Evolutionary conservation across 2,888 invertebrate species (phyloP), one percentile per base, ranked within the genome.

Genomic region (Incurvaria masculella): DNA sequence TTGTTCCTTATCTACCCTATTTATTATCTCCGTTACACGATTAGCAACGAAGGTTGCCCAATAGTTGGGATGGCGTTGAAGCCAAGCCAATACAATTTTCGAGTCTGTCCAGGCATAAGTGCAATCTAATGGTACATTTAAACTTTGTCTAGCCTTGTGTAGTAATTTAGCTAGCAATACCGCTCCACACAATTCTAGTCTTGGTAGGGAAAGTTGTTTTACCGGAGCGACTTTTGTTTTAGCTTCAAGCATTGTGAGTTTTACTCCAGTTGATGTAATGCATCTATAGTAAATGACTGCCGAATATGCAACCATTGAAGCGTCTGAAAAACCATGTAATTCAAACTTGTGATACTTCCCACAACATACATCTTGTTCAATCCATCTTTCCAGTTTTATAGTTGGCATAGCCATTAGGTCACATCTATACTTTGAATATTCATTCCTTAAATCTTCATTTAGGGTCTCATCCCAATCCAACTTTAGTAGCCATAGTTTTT

Each of bases 161-260:
- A 53, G 8, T 11, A 60, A 49, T 44, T 51, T 47, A 8, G 56
- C 45, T 8, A 58, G 43, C 14, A 59, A 33, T 5, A 55, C 20
- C n/a, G 60, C 60, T n/a, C 52, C 58, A 45, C 55, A 57, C 2
- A 61, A 47, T 41, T 61, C 59, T 18, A 60, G 43, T 14, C 55
- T 20, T 5, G 61, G 60, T n/a, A 60, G 14, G 33, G 11, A 14
- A 4, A 33, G 3, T 14, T 33, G 33, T 11, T 33, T 33, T 14
- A 33, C 33, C 3, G 33, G 33, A 14, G 33, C 33, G 3, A 33
- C 33, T n/a, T 33, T 33, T 8, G 33, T 33, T 33, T 33, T 33
- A 3, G 33, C 33, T 33, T 33, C 33, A 14, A 33, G 14, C 4
- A 33, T 33, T 4, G 33, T 40, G 3, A 55, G 49, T 2, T 55